phyloP scores from a whole-genome alignment of 2,888 invertebrate species.

The Drosophila prolongata region DNA sequence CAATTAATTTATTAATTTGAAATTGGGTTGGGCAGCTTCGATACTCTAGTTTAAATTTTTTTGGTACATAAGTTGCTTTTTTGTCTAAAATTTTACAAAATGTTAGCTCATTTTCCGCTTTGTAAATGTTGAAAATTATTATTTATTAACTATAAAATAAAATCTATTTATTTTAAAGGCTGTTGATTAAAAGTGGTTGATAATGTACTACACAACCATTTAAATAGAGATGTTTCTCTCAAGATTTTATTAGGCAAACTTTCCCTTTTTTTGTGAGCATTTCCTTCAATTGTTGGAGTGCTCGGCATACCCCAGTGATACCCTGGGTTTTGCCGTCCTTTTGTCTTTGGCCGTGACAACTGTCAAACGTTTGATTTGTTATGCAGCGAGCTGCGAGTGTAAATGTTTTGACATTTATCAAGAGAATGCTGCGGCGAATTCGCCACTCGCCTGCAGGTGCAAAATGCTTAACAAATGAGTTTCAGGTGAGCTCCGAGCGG shows the following conservation, averaged over 20 bases:
- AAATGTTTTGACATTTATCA: conserved; percentile 66
- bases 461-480: conserved; percentile 25
- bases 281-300: background rate
- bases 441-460: conserved; percentile 8
- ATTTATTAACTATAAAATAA: no score
- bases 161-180: no score
- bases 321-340: background rate
- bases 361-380: conserved; percentile 58
- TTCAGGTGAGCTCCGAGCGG: background rate
- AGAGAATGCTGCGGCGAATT: conserved; percentile 16
- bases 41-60: background rate
- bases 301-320: background rate
- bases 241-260: no score
- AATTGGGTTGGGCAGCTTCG: no score
- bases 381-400: conserved; percentile 19
- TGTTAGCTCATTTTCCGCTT: no score
- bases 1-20: background rate
- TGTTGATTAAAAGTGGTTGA: no score
- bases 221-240: no score
- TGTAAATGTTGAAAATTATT: no score
- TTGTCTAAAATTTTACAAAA: no score
- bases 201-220: no score
- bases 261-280: no score
- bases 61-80: no score
- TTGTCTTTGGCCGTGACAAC: conserved; percentile 23